phyloP scores from a whole-genome alignment of 2,888 invertebrate species.

The Plagodis pulveraria region DNA sequence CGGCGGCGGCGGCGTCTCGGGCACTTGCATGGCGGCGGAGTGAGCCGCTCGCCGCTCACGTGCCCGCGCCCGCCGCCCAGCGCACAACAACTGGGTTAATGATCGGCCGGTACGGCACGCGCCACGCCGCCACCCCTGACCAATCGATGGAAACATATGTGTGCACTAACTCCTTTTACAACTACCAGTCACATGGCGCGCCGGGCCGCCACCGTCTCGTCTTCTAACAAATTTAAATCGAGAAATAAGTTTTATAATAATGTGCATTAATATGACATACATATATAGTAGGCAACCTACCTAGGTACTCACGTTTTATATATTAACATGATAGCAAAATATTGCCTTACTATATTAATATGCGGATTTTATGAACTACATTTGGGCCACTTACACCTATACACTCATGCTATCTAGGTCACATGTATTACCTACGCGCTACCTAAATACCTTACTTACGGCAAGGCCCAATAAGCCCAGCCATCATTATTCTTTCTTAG shows the following conservation, averaged over 20 bases:
- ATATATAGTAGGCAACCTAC: too few relatives aligned
- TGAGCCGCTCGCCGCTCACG: slow-evolving; percentile 58
- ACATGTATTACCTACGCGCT: not conserved
- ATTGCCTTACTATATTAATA: too few relatives aligned
- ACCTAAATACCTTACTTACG: slow-evolving; percentile 9
- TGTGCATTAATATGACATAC: too few relatives aligned
- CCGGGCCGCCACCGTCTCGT: too few relatives aligned
- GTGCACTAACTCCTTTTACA: slow-evolving; percentile 20
- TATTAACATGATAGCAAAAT: too few relatives aligned
- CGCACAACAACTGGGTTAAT: slow-evolving; percentile 83
- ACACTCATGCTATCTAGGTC: not conserved
- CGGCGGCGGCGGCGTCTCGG: slow-evolving; percentile 77
- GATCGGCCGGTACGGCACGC: slow-evolving; percentile 80
- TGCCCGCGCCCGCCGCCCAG: slow-evolving; percentile 77
- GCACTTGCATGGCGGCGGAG: slow-evolving; percentile 75
- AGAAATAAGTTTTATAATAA: too few relatives aligned
- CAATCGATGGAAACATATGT: slow-evolving; percentile 75
- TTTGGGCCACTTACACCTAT: not conserved
- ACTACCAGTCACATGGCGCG: not conserved
- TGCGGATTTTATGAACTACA: too few relatives aligned
- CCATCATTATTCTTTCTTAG: too few relatives aligned
- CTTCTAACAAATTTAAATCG: too few relatives aligned
- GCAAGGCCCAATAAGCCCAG: not conserved
- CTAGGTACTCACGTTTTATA: too few relatives aligned
- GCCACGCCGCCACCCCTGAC: slow-evolving; percentile 70